Evolutionary conservation across 2,113 vertebrate genomes (phyloP), one percentile per base, ranked within the genome.

Genomic region (Gila orcuttii): DNA sequence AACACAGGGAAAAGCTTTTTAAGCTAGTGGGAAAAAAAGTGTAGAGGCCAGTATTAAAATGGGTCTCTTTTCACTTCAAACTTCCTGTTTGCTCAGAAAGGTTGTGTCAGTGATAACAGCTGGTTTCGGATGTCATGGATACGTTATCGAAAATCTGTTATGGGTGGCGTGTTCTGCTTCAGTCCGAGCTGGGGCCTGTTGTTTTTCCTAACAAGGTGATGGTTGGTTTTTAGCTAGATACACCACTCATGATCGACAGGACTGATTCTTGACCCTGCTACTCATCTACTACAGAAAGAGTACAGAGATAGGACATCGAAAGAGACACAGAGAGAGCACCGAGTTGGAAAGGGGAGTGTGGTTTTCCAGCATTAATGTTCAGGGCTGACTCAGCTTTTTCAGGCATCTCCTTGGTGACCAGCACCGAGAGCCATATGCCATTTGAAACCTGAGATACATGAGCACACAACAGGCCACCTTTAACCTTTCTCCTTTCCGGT

Each of bases 31-130:
- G 28, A 25, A 4, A 57, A 69, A 3, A 31, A 55, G 86, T 73
- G 77, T 90, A 23, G 66, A 85, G 83, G 89, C 82, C 69, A 62
- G 74, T 84, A 84, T 85, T 88, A 57, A 68, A 73, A 60, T 39
- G 7, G 11, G 21, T 59, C 31, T 78, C 2, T 39, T n/a, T 59
- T 79, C 11, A 33, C 4, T 33, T 57, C 5, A 52, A 28, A 76
- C 81, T 74, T 69, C 13, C 50, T 59, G 42, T 59, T 39, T 36
- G 19, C 12, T n/a, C 42, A 62, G 31, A 25, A 9, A 23, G 17
- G 19, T 42, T 11, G 39, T 52, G 10, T 84, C 15, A 33, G 28
- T 7, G 1, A 62, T 64, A 64, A 45, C 31, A 31, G 12, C 69
- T 62, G 28, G 69, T 73, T 86, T 89, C 60, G 78, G 69, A 25